Evolutionary conservation across 2,113 vertebrate genomes (phyloP).

Genomic region (Pseudois nayaur): DNA sequence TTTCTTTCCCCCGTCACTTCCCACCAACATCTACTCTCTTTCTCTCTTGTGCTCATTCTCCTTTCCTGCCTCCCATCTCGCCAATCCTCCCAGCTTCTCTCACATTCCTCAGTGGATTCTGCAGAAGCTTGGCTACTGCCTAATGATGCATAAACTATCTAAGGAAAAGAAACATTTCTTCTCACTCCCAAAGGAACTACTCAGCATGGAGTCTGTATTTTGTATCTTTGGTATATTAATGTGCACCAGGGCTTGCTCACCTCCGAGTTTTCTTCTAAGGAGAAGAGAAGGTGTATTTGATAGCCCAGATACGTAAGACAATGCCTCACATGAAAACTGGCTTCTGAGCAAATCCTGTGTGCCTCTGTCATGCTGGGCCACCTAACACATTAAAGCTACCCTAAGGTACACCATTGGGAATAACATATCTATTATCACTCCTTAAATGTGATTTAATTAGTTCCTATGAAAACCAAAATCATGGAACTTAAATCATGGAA

Average conservation of each 20-base stretch:
- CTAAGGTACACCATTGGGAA: not conserved
- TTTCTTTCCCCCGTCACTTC: not conserved
- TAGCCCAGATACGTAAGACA: not conserved
- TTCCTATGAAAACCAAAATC: constrained; percentile 17
- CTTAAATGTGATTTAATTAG: constrained; percentile 4
- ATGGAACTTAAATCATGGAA: not conserved
- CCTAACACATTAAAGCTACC: not conserved
- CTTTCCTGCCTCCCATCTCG: not conserved
- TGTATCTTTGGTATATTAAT: not conserved
- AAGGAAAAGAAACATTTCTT: not conserved
- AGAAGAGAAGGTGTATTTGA: not conserved
- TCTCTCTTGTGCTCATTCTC: not conserved
- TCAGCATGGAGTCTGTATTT: not conserved
- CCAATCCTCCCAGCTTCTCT: not conserved
- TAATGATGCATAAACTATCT: not conserved
- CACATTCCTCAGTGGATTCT: not conserved
- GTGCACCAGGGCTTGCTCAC: not conserved
- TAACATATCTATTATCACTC: not conserved
- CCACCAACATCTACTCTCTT: not conserved
- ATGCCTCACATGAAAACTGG: not conserved
- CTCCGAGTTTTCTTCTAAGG: not conserved
- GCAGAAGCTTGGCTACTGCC: not conserved
- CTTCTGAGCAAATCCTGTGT: not conserved
- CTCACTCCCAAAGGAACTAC: not conserved
- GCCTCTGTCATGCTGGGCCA: not conserved